Evolutionary conservation across 2,113 vertebrate genomes (phyloP).

Genomic region (Pica pica): DNA sequence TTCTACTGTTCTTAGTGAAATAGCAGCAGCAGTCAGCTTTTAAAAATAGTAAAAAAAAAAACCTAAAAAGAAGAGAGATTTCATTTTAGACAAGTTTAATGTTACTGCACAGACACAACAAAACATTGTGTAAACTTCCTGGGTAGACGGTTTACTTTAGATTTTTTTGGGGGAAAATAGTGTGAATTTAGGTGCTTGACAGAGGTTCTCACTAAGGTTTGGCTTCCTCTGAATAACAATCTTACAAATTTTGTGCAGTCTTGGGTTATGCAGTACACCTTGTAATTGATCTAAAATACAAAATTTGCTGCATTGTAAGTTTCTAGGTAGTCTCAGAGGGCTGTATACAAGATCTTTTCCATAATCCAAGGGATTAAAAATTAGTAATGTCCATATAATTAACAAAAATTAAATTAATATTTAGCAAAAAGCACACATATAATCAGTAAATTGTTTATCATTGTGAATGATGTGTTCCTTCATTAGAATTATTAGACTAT

Average conservation of each 20-base stretch:
- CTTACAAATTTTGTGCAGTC: background rate
- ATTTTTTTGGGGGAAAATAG: background rate
- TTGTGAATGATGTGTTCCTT: background rate
- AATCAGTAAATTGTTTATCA: background rate
- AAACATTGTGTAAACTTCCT: background rate
- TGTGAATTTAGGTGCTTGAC: background rate
- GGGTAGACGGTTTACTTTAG: background rate
- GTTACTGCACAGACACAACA: background rate
- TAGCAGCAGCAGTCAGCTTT: background rate
- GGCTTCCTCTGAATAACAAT: background rate
- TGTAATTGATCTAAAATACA: background rate
- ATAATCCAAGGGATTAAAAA: background rate
- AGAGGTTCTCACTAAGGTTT: background rate
- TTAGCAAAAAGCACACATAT: background rate
- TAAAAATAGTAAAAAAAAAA: background rate
- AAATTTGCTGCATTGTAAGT: background rate
- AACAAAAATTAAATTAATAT: background rate
- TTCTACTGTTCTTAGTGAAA: background rate
- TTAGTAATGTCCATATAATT: background rate
- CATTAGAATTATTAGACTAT: background rate
- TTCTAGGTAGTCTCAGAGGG: background rate
- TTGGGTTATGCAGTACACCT: background rate
- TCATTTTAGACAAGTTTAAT: background rate
- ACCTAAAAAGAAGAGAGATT: background rate
- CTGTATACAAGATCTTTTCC: background rate